Conservation (phyloP, 2,797 vertebrate species). For the Catharus ustulatus region DNA sequence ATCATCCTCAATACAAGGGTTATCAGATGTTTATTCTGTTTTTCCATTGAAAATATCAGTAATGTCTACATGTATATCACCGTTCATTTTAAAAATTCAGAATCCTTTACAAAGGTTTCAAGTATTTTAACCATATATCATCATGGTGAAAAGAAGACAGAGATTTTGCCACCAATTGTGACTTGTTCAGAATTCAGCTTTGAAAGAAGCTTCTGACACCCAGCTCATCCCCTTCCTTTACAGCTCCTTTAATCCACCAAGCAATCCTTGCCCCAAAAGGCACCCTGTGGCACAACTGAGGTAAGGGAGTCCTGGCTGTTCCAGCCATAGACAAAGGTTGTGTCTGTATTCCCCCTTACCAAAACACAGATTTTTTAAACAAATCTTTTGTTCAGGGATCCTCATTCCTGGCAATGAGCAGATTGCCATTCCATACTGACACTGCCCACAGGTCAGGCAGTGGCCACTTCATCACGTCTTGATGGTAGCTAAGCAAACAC, state of each 20-base stretch:
- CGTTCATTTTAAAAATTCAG: not conserved
- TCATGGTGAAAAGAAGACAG: not conserved
- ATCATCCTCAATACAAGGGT: not conserved
- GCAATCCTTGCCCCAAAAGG: not conserved
- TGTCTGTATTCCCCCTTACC: not conserved
- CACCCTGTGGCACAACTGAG: rapidly evolving
- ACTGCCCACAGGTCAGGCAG: not conserved
- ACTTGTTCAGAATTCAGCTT: not conserved
- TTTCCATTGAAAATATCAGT: not conserved
- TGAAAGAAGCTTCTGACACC: not conserved
- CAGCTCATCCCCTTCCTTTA: not conserved
- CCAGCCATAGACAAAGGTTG: not conserved
- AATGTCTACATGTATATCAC: not conserved
- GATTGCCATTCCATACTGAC: not conserved
- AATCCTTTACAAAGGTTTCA: not conserved
- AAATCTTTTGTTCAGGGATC: not conserved
- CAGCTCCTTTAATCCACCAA: not conserved
- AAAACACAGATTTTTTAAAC: not conserved
- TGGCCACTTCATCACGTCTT: not conserved
- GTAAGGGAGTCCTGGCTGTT: not conserved
- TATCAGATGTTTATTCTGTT: not conserved
- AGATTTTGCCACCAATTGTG: not conserved
- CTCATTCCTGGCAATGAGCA: not conserved
- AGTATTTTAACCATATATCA: not conserved
- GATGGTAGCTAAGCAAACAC: not conserved